These are phyloP conservation scores for Propsilocerus akamusi DNA, from an alignment of 1,140 invertebrate genomes.

Conservation along the genomic window DNA sequence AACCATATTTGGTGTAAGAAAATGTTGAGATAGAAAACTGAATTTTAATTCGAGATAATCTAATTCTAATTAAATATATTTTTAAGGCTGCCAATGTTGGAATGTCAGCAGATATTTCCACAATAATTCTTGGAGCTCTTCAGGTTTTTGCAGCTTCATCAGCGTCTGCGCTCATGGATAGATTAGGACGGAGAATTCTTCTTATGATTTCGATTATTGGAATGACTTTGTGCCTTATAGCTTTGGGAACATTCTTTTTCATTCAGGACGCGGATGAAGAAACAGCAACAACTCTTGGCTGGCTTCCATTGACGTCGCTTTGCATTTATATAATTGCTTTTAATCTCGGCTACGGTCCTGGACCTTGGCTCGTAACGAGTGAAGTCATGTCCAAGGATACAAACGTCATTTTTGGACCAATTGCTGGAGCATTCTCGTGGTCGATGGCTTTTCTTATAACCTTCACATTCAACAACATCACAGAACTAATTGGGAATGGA, in stretches of 20 bases:
- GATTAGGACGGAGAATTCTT: conserved; percentile 48
- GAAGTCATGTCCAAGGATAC: conserved; percentile 59
- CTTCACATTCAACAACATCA: conserved; percentile 48
- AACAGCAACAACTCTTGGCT: conserved; percentile 31
- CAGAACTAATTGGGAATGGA: conserved; percentile 31
- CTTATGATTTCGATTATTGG: conserved; percentile 38
- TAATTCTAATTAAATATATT: no score
- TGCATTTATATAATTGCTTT: conserved; percentile 58
- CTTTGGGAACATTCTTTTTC: conserved; percentile 43
- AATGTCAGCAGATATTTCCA: conserved; percentile 28
- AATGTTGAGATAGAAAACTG: background rate
- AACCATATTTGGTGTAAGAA: background rate
- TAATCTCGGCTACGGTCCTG: conserved; percentile 55
- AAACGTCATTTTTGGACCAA: conserved; percentile 50
- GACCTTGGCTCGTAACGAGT: conserved; percentile 62
- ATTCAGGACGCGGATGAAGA: conserved; percentile 27
- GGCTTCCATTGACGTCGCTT: conserved; percentile 50
- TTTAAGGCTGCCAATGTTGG: background rate
- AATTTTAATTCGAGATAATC: background rate
- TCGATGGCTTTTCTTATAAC: conserved; percentile 62
- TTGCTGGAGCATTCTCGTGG: conserved; percentile 61
- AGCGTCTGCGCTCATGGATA: conserved; percentile 53
- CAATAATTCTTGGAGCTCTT: conserved; percentile 48
- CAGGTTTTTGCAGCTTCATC: conserved; percentile 34
- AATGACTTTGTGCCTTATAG: conserved; percentile 38